Evolutionary conservation across 1,140 invertebrate species (phyloP), one percentile per base, ranked within the genome.

Genomic region (Drosophila repleta): DNA sequence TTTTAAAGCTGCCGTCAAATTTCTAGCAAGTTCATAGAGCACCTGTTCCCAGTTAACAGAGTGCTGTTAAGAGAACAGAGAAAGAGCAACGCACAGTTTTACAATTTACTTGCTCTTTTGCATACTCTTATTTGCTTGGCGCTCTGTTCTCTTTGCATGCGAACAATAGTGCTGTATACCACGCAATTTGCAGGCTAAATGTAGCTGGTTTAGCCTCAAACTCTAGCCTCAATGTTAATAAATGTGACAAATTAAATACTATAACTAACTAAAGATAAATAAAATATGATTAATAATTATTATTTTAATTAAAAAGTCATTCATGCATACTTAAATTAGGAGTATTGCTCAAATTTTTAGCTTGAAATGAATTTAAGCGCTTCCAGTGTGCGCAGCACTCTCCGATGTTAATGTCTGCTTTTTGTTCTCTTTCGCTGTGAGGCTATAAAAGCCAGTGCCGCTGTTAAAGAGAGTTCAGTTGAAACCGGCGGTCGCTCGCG

Each of bases 401-500:
- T 21, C 52, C 35, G 8, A 20, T 45, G 43, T 24, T 21, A 41
- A 15, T 32, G 26, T 15, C 20, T 53, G 52, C 24, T 20, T 46
- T 55, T 60, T 37, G 21, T 45, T 66, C 68, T 66, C 68, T 62
- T 71, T 66, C 10, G 18, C 11, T 29, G 37, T 41, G 41, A 15
- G 32, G 21, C 56, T 73, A 73, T 73, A 73, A 73, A 73, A 73
- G 69, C 18, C 70, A 68, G 57, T 35, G 56, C 17, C 48, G 3
- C 7, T 26, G 51, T 56, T 48, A 49, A 62, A 61, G 64, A 73
- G 64, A 73, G 65, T 73, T 73, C 70, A 73, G 70, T 73, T 68
- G 45, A 62, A 81, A 79, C 83, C 77, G 81, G 69, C 63, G 53
- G 48, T 72, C 58, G 82, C 78, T 81, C 63, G 70, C 75, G 72